Base-by-base conservation (phyloP, 92 coral and sea anemone species). In the Heteractis magnifica region DNA sequence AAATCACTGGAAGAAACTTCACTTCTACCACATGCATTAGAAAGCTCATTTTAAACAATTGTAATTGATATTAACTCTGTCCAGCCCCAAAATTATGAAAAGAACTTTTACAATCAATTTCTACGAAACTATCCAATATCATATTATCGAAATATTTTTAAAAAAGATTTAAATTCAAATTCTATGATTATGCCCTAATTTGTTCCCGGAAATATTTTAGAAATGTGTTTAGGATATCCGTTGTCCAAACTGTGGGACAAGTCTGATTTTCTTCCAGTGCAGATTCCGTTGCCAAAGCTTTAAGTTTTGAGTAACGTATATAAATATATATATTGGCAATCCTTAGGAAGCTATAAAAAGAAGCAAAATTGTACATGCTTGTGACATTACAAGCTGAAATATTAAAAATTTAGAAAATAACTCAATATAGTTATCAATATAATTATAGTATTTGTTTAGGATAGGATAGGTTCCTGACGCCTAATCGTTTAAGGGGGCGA, bases 361-460 rank as follows among this genome's bases (percentile, higher is more conserved):
- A 68, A 20, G 23, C 73, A 1, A 68, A 23, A 68, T 53, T 53
- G 9, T 53, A 53, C 9, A 53, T 20, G 73, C 73, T 68, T 68
- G 73, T 68, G 73, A 21, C 23, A 68, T 20, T 68, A 68, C 73
- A 68, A 26, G 73, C 73, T 68, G 70, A 68, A 68, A 68, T 68
- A 2, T 68, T 20, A 26, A 68, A 68, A 68, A 23, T 26, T 26
- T 14, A 20, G 73, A 26, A 23, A 68, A 20, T 3, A 26, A 4
- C 7, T 21, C 10, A 6, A 10, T 20, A 23, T 20, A 68, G 58
- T 23, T n/a, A 68, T 18, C 3, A 18, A 62, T 3, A 68, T 68
- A 20, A 8, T 13, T 20, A 15, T 68, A 21, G 73, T 59, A 68
- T 68, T 68, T 2, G 73, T n/a, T 41, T 20, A n/a, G 20, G 70